Base-by-base conservation (phyloP, 2,113 vertebrate genomes). In the Eretmochelys imbricata region DNA sequence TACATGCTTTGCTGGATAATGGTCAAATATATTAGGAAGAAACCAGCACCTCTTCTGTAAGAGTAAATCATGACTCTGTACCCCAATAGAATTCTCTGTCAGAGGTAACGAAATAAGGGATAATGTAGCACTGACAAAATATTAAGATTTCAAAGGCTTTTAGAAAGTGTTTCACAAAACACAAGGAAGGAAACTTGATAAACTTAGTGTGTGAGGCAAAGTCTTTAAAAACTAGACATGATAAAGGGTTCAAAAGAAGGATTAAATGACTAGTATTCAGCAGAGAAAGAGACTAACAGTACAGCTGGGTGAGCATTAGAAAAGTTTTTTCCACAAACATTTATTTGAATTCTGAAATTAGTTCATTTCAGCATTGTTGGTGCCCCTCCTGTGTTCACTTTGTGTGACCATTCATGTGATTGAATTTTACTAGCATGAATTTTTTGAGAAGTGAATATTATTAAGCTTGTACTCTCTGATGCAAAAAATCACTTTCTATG, bases 211-310 rank as follows among this genome's bases (percentile, higher is more conserved):
- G 0, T 13, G 38, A 82, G 80, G 8, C 84, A 85, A 90, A 85
- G 29, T 14, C 1, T 2, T 81, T 82, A 38, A 50, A 83, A 89
- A 31, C 8, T 55, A 3, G 17, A 65, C 5, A 3, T 38, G 10
- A 62, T 31, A 69, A 69, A 69, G 65, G 65, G n/a, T 90, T 25
- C 10, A n/a, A 31, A 88, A 90, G 57, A 2, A 81, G 0, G 0
- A 89, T 38, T 76, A 81, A 75, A 46, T 19, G 0, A 79, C 46
- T 35, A 80, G 11, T 5, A 5, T 10, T n/a, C 11, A 87, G 27
- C 2, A 72, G 29, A 81, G 24, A 54, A 8, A 55, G 0, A 0
- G 3, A 2, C 53, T 57, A 65, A 35, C 62, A 80, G 12, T 69
- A 54, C 1, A 38, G 1, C 62, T 38, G 24, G 8, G 38, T 5